These are phyloP conservation scores for Ophiothrix spiculata DNA, from an alignment of 35 echinoderm and acorn worm genomes.

Conservation along the genomic window DNA sequence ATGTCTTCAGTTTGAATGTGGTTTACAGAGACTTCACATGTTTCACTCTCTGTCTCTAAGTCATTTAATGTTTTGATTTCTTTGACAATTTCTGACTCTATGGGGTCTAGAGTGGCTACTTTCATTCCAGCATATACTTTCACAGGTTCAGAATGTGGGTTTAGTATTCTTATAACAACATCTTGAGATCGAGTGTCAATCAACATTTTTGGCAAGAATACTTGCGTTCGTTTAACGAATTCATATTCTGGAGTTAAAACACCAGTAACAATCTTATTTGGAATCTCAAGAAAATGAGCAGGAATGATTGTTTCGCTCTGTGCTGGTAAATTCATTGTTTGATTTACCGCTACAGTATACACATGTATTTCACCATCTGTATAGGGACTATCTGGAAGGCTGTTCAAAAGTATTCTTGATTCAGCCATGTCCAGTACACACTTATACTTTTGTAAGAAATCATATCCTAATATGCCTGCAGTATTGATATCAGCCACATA, in stretches of 20 bases:
- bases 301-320: neutral
- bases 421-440: conserved; percentile 31
- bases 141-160: neutral
- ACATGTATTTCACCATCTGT: neutral
- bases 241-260: neutral
- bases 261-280: neutral
- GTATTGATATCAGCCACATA: conserved; percentile 40
- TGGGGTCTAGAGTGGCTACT: too few relatives aligned
- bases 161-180: neutral
- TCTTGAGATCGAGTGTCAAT: neutral
- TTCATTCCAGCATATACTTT: neutral
- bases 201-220: neutral
- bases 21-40: too few relatives aligned
- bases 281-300: neutral
- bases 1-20: too few relatives aligned
- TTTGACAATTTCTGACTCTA: too few relatives aligned
- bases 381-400: neutral
- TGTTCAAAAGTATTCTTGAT: neutral
- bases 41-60: too few relatives aligned
- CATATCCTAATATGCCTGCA: conserved; percentile 40
- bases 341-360: neutral
- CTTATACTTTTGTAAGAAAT: conserved; percentile 42
- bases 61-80: too few relatives aligned
- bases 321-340: neutral
- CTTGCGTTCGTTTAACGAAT: neutral